Percentiles rank a stretch among this genome's conserved stretches.
Conservation (phyloP, 1,140 invertebrate genomes). For the Drosophila varians region DNA sequence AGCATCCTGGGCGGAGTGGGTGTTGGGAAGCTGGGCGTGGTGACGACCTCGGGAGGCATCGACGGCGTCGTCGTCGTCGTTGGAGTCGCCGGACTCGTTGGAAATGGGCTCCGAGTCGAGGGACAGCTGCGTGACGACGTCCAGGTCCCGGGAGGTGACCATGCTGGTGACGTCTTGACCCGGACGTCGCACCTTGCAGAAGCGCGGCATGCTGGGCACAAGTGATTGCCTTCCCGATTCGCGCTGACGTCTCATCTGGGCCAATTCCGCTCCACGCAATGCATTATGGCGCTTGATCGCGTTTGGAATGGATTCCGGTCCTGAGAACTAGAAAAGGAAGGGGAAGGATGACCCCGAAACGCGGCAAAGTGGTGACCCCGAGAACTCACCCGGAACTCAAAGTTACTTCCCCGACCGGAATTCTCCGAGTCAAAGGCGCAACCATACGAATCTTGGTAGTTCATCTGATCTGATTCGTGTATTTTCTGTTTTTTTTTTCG, state of each 20-base stretch:
- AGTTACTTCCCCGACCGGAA: conserved; percentile 10
- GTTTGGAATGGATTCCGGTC: conserved; percentile 59
- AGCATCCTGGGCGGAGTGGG: not conserved
- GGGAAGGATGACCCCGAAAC: not conserved
- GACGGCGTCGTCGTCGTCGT: not conserved
- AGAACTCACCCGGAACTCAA: conserved; percentile 69
- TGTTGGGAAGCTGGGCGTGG: too few species aligned
- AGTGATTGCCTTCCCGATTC: conserved; percentile 12
- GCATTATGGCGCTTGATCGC: conserved; percentile 59
- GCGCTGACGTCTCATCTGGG: conserved; percentile 23
- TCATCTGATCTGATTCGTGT: conserved; percentile 1
- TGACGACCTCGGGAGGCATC: not conserved
- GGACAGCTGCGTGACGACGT: conserved; percentile 64
- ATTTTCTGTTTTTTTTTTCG: too few species aligned
- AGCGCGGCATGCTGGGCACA: conserved; percentile 17
- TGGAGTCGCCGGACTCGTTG: not conserved
- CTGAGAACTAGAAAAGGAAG: conserved; percentile 39
- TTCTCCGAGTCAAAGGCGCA: conserved; percentile 8
- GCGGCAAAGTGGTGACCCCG: too few species aligned
- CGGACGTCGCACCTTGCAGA: conserved; percentile 55
- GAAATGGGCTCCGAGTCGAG: not conserved
- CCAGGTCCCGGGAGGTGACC: conserved; percentile 49
- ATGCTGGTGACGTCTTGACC: conserved; percentile 52
- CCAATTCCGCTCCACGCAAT: conserved; percentile 54
- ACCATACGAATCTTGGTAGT: conserved; percentile 22